Evolutionary conservation across 2,797 vertebrate genomes (phyloP), one percentile per base, ranked within the genome.

Genomic region (Chromis chromis): DNA sequence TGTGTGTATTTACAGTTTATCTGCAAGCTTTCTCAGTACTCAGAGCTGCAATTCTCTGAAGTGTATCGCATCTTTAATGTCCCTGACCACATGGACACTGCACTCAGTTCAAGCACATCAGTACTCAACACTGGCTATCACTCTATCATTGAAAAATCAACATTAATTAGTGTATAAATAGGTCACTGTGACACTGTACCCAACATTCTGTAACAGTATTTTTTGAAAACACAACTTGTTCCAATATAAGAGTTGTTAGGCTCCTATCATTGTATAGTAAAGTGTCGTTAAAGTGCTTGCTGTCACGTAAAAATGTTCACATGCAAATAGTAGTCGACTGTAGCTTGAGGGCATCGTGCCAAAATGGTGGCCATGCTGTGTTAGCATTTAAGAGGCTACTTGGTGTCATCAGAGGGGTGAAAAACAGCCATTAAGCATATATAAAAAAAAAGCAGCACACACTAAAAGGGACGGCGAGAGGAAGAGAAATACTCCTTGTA

Each of bases 281-380:
- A 44, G 27, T 36, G 50, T 52, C 54, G 12, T 78, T 33, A 25
- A 64, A 55, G 27, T 33, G 48, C 24, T 69, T 60, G 40, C 54
- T 63, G 1, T 57, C 48, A 71, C 19, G 8, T 42, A 36, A 24
- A n/a, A 48, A 63, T 63, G 22, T 49, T 59, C 59, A 58, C 14
- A 68, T 62, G 16, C 54, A 65, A 78, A 69, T 48, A 22, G 52
- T 24, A 16, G 62, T 10, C 49, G 59, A 70, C 72, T 77, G 44
- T 74, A 55, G 49, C 57, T 67, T 13, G 39, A 77, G 49, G 69
- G 19, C 27, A 21, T 69, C 4, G 10, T 28, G 21, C 16, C 12
- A 24, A 24, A 8, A 9, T 33, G 65, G 66, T 52, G 55, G 42
- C 27, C 57, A 46, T 71, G 42, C 27, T 22, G 22, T 44, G 3